Evolutionary conservation across 2,113 vertebrate species (phyloP).

Genomic region (Poecilia latipinna): DNA sequence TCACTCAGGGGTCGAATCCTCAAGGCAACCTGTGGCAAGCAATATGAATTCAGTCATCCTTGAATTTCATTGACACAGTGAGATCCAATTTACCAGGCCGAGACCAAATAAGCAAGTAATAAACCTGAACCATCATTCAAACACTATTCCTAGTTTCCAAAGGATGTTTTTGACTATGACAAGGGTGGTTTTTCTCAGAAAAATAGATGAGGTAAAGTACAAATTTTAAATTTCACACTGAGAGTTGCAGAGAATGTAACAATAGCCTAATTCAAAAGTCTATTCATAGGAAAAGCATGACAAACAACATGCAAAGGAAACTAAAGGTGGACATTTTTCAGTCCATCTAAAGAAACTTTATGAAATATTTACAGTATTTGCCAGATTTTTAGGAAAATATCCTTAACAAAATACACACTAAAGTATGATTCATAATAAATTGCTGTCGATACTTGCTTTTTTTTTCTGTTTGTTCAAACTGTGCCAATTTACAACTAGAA

Average conservation of each 20-base stretch:
- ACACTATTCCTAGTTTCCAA: neutral
- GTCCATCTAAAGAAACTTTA: neutral
- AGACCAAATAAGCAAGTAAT: neutral
- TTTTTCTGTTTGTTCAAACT: too few species aligned
- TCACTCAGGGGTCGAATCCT: conserved; percentile 89
- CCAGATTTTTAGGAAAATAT: neutral
- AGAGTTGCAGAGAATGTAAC: neutral
- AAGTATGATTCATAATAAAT: neutral
- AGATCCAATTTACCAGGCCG: neutral
- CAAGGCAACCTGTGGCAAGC: conserved; percentile 84
- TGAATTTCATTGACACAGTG: neutral
- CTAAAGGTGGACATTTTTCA: neutral
- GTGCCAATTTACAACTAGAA: too few species aligned
- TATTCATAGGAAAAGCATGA: neutral
- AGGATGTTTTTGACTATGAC: neutral
- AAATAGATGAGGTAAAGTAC: neutral
- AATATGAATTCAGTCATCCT: neutral
- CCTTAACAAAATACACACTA: neutral
- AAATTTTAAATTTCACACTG: neutral
- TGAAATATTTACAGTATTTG: neutral
- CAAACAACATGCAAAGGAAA: neutral
- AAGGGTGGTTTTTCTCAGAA: neutral
- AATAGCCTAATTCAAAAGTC: neutral
- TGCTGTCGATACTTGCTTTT: too few species aligned
- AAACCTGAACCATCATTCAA: neutral